Percentiles rank a stretch among this genome's conserved stretches.
These are phyloP conservation scores for Hyles euphorbiae DNA, from an alignment of 1,140 invertebrate genomes.

Conservation along the genomic window DNA sequence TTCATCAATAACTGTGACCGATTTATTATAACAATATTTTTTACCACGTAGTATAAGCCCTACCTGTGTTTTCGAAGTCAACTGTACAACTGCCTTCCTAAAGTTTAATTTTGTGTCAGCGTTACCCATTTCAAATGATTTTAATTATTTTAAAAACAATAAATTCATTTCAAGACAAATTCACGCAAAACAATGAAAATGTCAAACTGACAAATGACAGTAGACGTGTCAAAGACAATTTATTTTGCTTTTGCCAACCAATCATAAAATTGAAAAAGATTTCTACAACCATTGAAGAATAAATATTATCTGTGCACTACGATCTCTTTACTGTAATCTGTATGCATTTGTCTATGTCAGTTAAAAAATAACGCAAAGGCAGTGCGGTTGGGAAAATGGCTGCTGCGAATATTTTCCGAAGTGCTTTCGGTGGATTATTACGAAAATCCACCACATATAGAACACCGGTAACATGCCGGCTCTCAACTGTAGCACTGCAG, in stretches of 20 bases:
- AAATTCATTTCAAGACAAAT: slow-evolving; percentile 52
- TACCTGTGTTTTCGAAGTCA: slow-evolving; percentile 97
- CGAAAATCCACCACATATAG: slow-evolving; percentile 54
- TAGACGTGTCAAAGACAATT: slow-evolving; percentile 34
- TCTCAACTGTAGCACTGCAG: slow-evolving; percentile 55
- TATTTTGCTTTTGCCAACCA: slow-evolving; percentile 2
- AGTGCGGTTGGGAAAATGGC: slow-evolving; percentile 56
- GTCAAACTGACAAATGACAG: slow-evolving; percentile 31
- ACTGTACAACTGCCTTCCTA: slow-evolving; percentile 96
- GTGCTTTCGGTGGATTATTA: slow-evolving; percentile 62
- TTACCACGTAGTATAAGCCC: slow-evolving; percentile 4
- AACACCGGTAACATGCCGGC: slow-evolving; percentile 55
- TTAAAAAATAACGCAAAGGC: slow-evolving; percentile 7
- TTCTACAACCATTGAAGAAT: too few relatives aligned
- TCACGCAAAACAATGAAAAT: slow-evolving; percentile 44
- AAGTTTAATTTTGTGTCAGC: slow-evolving; percentile 98
- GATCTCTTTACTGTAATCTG: background rate
- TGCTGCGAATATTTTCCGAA: slow-evolving; percentile 63
- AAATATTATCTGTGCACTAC: slow-evolving; percentile 24
- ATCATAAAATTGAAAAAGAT: background rate
- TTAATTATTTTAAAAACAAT: slow-evolving; percentile 42
- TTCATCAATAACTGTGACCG: slow-evolving; percentile 20
- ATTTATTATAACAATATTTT: slow-evolving; percentile 1
- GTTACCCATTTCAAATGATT: slow-evolving; percentile 89
- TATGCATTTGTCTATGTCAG: background rate